phyloP scores from a whole-genome alignment of 2,113 vertebrate species.

The Phainopepla nitens region DNA sequence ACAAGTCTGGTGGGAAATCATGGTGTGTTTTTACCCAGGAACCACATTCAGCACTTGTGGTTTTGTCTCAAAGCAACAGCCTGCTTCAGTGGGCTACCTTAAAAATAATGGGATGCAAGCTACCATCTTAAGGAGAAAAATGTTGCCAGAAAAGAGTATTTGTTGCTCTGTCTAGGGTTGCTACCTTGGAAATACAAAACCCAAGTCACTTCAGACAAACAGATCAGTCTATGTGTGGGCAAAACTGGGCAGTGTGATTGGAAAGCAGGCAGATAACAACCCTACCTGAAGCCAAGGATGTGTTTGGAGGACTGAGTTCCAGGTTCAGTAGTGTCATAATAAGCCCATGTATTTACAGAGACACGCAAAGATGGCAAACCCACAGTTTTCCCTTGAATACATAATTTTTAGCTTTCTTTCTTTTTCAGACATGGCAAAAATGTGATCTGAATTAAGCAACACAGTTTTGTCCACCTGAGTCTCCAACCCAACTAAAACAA shows the following conservation, averaged over 20 bases:
- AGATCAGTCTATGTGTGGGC: conserved; percentile 12
- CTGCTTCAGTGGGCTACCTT: conserved; percentile 23
- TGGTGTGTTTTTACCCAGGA: neutral
- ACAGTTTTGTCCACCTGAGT: neutral
- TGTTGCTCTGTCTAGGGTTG: conserved; percentile 45
- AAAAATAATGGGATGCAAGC: conserved; percentile 19
- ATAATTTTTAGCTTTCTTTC: neutral
- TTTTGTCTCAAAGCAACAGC: neutral
- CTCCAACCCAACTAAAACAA: neutral
- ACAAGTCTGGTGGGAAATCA: neutral
- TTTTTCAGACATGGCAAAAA: neutral
- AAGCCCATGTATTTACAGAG: neutral
- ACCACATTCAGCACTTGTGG: neutral
- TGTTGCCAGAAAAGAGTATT: conserved; percentile 16
- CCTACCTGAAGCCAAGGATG: conserved; percentile 45
- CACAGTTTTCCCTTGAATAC: neutral
- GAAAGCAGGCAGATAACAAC: conserved; percentile 41
- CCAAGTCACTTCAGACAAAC: conserved; percentile 54
- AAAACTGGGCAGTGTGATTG: conserved; percentile 31
- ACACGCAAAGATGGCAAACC: neutral
- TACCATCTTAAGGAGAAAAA: conserved; percentile 53
- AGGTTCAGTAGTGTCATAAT: conserved; percentile 7
- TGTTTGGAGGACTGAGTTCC: conserved; percentile 36
- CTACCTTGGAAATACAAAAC: conserved; percentile 53
- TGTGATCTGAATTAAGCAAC: neutral